Evolutionary conservation across 2,888 invertebrate species (phyloP), one percentile per base, ranked within the genome.

Genomic region (Hymenopus coronatus): DNA sequence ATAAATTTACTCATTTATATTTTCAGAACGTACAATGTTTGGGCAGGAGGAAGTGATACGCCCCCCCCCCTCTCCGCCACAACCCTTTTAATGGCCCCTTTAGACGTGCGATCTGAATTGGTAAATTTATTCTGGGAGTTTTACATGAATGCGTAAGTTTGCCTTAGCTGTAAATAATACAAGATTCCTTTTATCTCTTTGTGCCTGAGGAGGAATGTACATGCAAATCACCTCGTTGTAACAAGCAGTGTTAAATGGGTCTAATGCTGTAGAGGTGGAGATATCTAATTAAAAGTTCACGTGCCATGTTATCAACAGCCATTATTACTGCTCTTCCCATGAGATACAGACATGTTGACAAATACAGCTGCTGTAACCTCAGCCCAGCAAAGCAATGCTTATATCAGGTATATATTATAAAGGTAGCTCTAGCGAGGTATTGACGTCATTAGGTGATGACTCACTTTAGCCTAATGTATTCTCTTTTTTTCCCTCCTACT

Each of bases 1-100:
- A 82, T 33, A 27, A 82, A 82, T 87, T 82, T 82, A 33, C 15
- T 82, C 87, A 87, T 87, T 87, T 87, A 87, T 87, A 87, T 87
- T 87, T 87, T 25, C n/a, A 82, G 20, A 82, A 82, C 82, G 87
- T 82, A 70, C 54, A 70, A 25, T 70, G 54, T 70, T 70, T 70
- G 54, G 54, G 54, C 54, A 70, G 54, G 54, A 70, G 54, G 54
- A 70, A 70, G 54, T 70, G 54, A 70, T 70, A 70, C 54, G 20
- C 54, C 25, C 20, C 15, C 20, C 54, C 54, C 20, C n/a, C n/a
- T n/a, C n/a, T n/a, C n/a, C n/a, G n/a, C n/a, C n/a, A n/a, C 54
- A 20, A 20, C 54, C 25, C 54, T 70, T 70, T 70, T 70, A 70
- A 70, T 70, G 54, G 54, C 54, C 54, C 54, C 54, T 70, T 70